Conservation (phyloP, 2,888 invertebrate genomes). For the Rhamnusium bicolor region DNA sequence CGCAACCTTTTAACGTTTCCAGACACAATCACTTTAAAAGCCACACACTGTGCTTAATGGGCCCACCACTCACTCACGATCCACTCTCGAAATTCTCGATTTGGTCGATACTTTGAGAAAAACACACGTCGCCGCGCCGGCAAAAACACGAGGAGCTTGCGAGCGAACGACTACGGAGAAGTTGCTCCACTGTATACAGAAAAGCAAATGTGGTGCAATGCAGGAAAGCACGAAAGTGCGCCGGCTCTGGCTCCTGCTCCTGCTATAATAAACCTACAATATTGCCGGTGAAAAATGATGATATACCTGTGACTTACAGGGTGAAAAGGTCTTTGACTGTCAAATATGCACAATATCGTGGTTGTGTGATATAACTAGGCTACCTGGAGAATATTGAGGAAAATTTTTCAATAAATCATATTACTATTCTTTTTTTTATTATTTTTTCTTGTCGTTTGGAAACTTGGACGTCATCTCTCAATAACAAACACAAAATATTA, state of each 20-base stretch:
- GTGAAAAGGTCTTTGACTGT: not conserved
- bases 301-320: constrained; percentile 12
- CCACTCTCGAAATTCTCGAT: constrained; percentile 7
- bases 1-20: not conserved
- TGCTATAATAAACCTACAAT: not conserved
- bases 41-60: not conserved
- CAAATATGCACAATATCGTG: too few relatives aligned
- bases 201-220: constrained; percentile 50
- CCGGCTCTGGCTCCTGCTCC: constrained; percentile 40
- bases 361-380: too few relatives aligned
- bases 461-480: too few relatives aligned
- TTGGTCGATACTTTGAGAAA: constrained; percentile 18
- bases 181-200: not conserved
- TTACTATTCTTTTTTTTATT: too few relatives aligned
- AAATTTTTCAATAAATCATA: too few relatives aligned
- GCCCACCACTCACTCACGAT: not conserved
- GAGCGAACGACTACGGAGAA: not conserved
- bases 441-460: too few relatives aligned
- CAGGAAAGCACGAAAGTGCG: constrained; percentile 49
- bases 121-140: constrained; percentile 6
- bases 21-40: not conserved
- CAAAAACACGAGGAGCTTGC: not conserved
- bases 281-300: not conserved
- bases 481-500: too few relatives aligned
- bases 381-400: too few relatives aligned